Base-by-base conservation (phyloP, 2,797 vertebrate species). In the Pyrocephalus nanus region DNA sequence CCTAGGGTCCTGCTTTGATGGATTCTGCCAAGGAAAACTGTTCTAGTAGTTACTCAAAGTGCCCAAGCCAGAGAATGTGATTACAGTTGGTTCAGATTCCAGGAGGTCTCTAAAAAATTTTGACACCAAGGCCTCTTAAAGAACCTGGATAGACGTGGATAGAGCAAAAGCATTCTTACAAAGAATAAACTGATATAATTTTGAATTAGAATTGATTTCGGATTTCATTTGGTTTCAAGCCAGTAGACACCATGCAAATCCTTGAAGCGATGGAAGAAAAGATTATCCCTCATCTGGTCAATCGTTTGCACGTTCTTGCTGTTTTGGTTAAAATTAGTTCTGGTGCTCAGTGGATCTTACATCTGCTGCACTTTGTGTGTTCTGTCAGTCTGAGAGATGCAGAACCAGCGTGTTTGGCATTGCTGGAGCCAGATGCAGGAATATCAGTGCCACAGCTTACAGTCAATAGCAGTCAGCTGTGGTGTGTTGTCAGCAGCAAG, bases 181-280 rank as follows among this genome's bases (percentile, higher is more conserved):
- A 62, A 79, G 27, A 74, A 53, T 42, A 64, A 92, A 78, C 29
- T 43, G 40, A 42, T 85, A 43, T 65, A 54, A 55, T 88, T 88
- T 86, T 86, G 76, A 82, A n/a, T 69, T 89, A 55, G 22, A 74
- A 62, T 86, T 72, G 70, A 65, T 90, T 55, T 61, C 57, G 32
- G 54, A 57, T 88, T 88, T 83, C 32, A 27, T 83, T 92, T 74
- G 53, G 4, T 78, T 62, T 86, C 54, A 43, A 69, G 53, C 25
- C 27, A 11, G 48, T 54, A 51, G 60, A 23, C 19, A n/a, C 36
- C 15, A 7, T 71, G 54, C 17, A 69, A n/a, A 69, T 75, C 69
- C 25, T 72, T 50, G 20, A 80, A 77, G 47, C 11, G 12, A 48
- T 58, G 40, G 70, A 80, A 64, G 34, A 48, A 43, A n/a, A 72